phyloP scores from a whole-genome alignment of 1,140 invertebrate genomes.

The Drosophila pallidifrons region DNA sequence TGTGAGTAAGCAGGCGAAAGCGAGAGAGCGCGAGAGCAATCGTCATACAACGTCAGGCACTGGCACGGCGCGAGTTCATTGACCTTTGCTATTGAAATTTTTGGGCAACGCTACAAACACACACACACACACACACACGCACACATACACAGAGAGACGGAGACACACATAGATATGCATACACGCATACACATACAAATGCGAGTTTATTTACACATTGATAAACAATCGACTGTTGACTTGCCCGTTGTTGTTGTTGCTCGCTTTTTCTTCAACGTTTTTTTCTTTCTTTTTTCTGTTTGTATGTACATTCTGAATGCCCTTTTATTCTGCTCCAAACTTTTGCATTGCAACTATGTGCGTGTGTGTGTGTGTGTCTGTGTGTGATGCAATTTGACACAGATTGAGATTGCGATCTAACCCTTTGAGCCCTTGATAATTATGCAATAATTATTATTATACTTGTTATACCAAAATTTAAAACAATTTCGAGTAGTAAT shows the following conservation, averaged over 20 bases:
- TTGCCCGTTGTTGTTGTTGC: conserved; percentile 39
- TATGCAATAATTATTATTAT: not conserved
- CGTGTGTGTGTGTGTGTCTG: conserved; percentile 18
- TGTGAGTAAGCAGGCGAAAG: conserved; percentile 21
- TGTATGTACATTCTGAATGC: conserved; percentile 27
- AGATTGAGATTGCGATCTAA: conserved; percentile 50
- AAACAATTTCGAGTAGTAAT: too few species aligned
- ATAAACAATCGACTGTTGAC: conserved; percentile 77
- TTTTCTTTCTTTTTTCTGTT: conserved; percentile 16
- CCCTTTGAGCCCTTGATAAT: conserved; percentile 19
- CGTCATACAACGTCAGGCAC: conserved; percentile 21
- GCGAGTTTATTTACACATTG: conserved; percentile 75
- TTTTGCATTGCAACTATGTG: conserved; percentile 3
- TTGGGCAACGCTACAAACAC: conserved; percentile 69
- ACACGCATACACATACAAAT: conserved; percentile 10
- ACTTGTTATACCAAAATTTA: not conserved
- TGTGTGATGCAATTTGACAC: conserved; percentile 53
- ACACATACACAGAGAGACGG: not conserved
- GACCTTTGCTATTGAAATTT: conserved; percentile 85
- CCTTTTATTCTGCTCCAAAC: conserved; percentile 24
- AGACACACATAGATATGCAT: not conserved
- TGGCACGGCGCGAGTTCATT: conserved; percentile 71
- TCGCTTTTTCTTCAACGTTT: conserved; percentile 35
- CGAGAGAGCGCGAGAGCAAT: conserved; percentile 30
- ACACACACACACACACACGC: conserved; percentile 44